phyloP scores from a whole-genome alignment of 1,140 invertebrate species.

The Drusus annulatus region DNA sequence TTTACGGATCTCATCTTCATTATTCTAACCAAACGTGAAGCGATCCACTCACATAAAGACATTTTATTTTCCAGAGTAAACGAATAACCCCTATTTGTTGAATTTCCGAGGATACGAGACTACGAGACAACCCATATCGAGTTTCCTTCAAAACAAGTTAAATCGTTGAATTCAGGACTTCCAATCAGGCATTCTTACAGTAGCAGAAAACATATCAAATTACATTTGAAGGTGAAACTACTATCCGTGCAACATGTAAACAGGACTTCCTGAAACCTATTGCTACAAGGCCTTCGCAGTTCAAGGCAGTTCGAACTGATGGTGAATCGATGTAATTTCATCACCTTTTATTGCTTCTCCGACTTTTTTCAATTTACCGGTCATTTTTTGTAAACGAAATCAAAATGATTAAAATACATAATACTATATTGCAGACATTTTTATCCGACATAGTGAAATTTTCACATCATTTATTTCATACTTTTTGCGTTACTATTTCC shows the following conservation, averaged over 20 bases:
- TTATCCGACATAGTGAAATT: no score
- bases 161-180: neutral
- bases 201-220: conserved; percentile 27
- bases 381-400: no score
- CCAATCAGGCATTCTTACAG: conserved; percentile 14
- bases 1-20: neutral
- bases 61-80: neutral
- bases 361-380: no score
- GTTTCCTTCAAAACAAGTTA: conserved; percentile 1
- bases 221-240: conserved; percentile 20
- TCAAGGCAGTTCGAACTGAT: neutral
- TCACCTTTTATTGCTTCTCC: no score
- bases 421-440: no score
- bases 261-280: neutral
- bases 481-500: no score
- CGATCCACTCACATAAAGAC: neutral
- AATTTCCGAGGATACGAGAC: no score
- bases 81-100: no score
- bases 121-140: neutral
- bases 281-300: neutral
- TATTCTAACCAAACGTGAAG: neutral
- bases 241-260: conserved; percentile 20
- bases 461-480: no score
- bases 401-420: no score
- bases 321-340: no score